phyloP scores from a whole-genome alignment of 2,797 vertebrate genomes.

The Distichodus sexfasciatus region DNA sequence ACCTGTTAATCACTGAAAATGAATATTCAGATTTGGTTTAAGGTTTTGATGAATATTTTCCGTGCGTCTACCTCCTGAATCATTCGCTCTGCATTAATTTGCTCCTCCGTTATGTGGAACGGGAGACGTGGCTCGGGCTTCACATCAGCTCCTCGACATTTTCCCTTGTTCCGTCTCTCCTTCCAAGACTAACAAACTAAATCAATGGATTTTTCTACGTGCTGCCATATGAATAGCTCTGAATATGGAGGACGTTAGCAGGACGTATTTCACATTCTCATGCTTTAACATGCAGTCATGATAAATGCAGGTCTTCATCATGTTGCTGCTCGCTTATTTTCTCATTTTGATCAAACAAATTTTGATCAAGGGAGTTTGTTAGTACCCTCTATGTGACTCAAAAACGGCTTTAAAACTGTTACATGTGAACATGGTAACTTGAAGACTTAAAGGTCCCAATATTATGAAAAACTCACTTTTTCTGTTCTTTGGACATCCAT shows the following conservation, averaged over 20 bases:
- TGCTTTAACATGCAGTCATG: background rate
- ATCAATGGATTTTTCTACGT: conserved; percentile 1
- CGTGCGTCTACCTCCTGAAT: background rate
- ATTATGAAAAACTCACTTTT: too few species aligned
- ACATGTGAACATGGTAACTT: too few species aligned
- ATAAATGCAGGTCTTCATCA: too few species aligned
- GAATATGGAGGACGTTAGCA: too few species aligned
- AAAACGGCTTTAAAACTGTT: too few species aligned
- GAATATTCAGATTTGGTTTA: conserved; percentile 9
- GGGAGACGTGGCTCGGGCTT: background rate
- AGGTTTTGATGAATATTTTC: background rate
- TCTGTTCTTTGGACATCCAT: too few species aligned
- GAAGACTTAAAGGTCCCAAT: too few species aligned
- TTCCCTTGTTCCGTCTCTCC: background rate
- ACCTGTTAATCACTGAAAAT: conserved; percentile 1
- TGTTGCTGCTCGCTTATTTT: background rate
- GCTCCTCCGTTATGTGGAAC: background rate
- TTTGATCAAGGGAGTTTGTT: too few species aligned
- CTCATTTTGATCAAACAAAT: too few species aligned
- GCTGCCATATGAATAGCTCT: too few species aligned
- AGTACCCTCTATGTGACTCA: too few species aligned
- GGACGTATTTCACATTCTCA: too few species aligned
- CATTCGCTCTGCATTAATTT: background rate
- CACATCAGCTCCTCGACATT: background rate
- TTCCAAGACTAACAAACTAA: background rate